Percentiles rank a stretch among this genome's conserved stretches.
These are phyloP conservation scores for Palythoa grandiflora DNA, from an alignment of 92 coral and sea anemone genomes.

Conservation along the genomic window DNA sequence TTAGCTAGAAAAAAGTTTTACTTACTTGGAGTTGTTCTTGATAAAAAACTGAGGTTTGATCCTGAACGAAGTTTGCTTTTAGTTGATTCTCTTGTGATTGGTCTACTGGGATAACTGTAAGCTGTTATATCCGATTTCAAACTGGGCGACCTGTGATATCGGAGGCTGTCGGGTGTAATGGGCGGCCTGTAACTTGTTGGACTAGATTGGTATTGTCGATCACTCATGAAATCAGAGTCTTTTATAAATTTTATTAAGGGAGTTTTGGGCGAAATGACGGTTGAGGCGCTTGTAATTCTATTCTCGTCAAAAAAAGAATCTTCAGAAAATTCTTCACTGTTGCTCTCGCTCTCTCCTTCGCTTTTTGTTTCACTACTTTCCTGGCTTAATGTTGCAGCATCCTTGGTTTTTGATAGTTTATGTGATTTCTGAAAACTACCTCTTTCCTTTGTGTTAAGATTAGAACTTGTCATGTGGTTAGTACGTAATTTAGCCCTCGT, in stretches of 20 bases:
- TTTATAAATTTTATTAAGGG: slow-evolving; percentile 35
- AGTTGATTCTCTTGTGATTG: slow-evolving; percentile 3
- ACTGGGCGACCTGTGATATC: slow-evolving; percentile 43
- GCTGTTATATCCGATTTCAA: slow-evolving; percentile 19
- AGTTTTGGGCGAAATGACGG: slow-evolving; percentile 1
- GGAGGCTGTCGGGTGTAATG: slow-evolving; percentile 34
- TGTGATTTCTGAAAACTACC: background rate
- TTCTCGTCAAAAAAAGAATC: background rate
- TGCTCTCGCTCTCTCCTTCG: background rate
- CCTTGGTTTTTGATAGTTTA: background rate
- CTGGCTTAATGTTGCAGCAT: background rate
- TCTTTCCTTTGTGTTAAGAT: too few relatives aligned
- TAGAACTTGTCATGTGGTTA: background rate
- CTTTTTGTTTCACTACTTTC: background rate
- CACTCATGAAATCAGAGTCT: slow-evolving; percentile 6
- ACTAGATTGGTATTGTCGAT: slow-evolving; percentile 17
- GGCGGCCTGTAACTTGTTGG: slow-evolving; percentile 46
- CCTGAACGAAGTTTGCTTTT: background rate
- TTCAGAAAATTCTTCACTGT: background rate
- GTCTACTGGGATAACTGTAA: slow-evolving; percentile 35
- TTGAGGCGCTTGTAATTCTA: slow-evolving; percentile 13
- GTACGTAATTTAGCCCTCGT: background rate
- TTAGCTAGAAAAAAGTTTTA: background rate
- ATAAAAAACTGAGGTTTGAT: slow-evolving; percentile 21
- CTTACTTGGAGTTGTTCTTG: slow-evolving; percentile 50